These are phyloP conservation scores for Epizoanthus rinbou DNA, from an alignment of 92 coral and sea anemone genomes.

Conservation along the genomic window DNA sequence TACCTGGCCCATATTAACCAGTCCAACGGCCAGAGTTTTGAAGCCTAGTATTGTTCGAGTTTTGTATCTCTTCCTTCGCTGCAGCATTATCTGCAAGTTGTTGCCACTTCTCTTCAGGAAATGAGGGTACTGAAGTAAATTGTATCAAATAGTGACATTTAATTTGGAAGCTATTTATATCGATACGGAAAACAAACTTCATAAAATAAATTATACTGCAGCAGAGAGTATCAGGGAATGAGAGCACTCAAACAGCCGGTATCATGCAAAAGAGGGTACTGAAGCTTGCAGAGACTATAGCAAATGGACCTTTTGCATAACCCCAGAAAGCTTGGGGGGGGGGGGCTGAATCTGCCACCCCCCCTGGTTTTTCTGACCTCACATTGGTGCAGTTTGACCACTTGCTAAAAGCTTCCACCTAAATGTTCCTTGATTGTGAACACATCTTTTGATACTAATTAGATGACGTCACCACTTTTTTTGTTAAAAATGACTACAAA, in stretches of 20 bases:
- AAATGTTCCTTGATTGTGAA: too few relatives aligned
- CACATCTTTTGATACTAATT: too few relatives aligned
- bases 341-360: too few relatives aligned
- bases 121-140: slow-evolving; percentile 83
- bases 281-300: neutral
- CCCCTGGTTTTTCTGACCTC: too few relatives aligned
- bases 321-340: too few relatives aligned
- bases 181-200: neutral
- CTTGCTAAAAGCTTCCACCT: too few relatives aligned
- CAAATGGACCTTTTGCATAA: too few relatives aligned
- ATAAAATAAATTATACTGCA: neutral
- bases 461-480: too few relatives aligned
- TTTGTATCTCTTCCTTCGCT: slow-evolving; percentile 94
- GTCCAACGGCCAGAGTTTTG: slow-evolving; percentile 95
- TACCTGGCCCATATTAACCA: slow-evolving; percentile 99
- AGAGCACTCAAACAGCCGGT: neutral
- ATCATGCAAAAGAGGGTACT: slow-evolving; percentile 95
- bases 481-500: too few relatives aligned
- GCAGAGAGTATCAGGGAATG: neutral
- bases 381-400: too few relatives aligned
- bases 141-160: neutral
- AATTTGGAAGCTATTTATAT: neutral
- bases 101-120: slow-evolving; percentile 94
- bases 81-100: slow-evolving; percentile 94
- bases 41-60: slow-evolving; percentile 94